These are phyloP conservation scores for Achatina immaculata DNA, from an alignment of 1,140 invertebrate genomes.

Conservation along the genomic window DNA sequence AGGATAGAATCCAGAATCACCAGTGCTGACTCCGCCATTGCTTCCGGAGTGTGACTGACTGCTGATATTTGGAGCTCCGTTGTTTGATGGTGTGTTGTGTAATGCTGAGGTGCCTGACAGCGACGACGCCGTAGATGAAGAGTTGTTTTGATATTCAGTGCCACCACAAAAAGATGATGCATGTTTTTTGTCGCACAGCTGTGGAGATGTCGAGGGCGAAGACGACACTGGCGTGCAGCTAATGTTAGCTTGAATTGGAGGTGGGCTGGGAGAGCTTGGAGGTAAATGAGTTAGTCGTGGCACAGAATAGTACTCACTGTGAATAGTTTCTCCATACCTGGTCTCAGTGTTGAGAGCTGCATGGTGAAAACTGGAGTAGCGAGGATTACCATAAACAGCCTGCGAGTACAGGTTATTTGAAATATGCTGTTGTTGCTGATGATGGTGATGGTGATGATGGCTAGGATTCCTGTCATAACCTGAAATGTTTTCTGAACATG, in stretches of 20 bases:
- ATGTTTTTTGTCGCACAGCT: conserved; percentile 26
- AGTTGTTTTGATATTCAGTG: not conserved
- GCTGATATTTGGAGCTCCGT: conserved; percentile 9
- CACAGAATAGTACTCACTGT: conserved; percentile 57
- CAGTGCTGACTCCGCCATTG: conserved; percentile 53
- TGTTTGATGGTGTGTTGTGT: conserved; percentile 18
- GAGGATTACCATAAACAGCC: not conserved
- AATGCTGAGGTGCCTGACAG: conserved; percentile 16
- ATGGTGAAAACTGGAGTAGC: conserved; percentile 23
- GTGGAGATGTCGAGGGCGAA: conserved; percentile 21
- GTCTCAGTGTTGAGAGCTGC: not conserved
- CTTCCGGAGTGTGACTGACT: conserved; percentile 42
- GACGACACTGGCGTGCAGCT: not conserved
- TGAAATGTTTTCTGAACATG: conserved; percentile 55
- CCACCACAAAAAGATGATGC: conserved; percentile 9
- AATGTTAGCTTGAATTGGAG: conserved; percentile 41
- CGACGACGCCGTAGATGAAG: conserved; percentile 30
- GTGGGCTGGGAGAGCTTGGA: conserved; percentile 56
- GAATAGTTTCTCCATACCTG: conserved; percentile 16
- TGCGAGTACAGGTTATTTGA: conserved; percentile 3
- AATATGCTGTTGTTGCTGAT: conserved; percentile 30
- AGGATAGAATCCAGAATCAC: conserved; percentile 40
- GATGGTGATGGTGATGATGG: conserved; percentile 34
- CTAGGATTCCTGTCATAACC: conserved; percentile 42
- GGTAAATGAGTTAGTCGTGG: conserved; percentile 61